Evolutionary conservation across 2,888 invertebrate species (phyloP).

Genomic region (Euplexia lucipara): DNA sequence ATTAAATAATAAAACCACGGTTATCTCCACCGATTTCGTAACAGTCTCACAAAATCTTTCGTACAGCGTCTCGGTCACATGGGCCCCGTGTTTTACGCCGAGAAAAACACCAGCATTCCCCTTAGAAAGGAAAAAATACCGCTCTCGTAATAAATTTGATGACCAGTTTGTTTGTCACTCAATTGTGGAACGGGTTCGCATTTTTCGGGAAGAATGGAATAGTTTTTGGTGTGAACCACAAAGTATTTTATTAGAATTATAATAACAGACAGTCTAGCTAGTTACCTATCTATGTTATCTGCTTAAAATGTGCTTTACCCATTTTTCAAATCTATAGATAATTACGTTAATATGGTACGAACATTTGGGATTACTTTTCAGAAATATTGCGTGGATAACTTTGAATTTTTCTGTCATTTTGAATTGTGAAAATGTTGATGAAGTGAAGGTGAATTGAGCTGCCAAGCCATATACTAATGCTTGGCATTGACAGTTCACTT

Average conservation of each 20-base stretch:
- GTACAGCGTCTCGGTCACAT: constrained; percentile 49
- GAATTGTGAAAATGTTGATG: no score
- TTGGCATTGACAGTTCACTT: no score
- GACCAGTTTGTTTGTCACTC: constrained; percentile 45
- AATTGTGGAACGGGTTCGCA: constrained; percentile 31
- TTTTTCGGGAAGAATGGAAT: constrained; percentile 10
- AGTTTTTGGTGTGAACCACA: background rate
- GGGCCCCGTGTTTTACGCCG: constrained; percentile 33
- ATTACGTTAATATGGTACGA: no score
- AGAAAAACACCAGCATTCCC: constrained; percentile 57
- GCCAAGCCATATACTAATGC: no score
- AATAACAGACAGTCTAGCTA: background rate
- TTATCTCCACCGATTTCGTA: constrained; percentile 43
- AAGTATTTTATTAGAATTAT: background rate
- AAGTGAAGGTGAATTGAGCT: no score
- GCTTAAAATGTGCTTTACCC: background rate
- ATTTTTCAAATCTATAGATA: background rate
- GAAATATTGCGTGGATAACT: no score
- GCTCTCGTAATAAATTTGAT: constrained; percentile 53
- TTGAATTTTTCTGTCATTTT: no score
- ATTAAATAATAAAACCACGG: background rate
- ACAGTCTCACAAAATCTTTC: constrained; percentile 39
- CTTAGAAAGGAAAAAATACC: constrained; percentile 55
- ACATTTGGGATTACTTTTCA: no score
- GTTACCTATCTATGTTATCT: no score